Base-by-base conservation (phyloP, 2,113 vertebrate genomes). In the Scopus umbretta region DNA sequence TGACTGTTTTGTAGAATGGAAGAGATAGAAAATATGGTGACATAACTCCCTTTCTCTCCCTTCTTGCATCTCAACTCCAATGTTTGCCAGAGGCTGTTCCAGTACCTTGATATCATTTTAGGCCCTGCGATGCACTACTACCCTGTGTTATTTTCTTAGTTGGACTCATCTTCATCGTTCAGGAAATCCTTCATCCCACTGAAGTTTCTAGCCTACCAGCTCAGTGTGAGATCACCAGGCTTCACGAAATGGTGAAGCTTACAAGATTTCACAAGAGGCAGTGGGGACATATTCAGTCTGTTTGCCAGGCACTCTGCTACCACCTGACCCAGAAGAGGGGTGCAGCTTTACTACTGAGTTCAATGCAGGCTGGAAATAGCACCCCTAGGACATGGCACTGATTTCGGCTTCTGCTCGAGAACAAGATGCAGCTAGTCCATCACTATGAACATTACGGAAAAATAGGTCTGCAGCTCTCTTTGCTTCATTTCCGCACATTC, bases 381-480 rank as follows among this genome's bases (percentile, higher is more conserved):
- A n/a, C 11, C 18, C 7, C 27, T 53, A 47, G 74, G 36, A 73
- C 1, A 1, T 32, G 26, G 20, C 45, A 50, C 13, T 0, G 1
- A 21, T 34, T 71, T 75, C 0, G 0, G 18, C 38, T 92, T 59
- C 74, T 52, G 56, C 74, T 82, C 3, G 7, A 88, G 71, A 70
- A 30, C 22, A 36, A 73, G 42, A 29, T 1, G 3, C 1, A 2
- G 5, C 5, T 52, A 72, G 40, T 61, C 58, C 42, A 7, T 68
- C 1, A 0, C 7, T n/a, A 32, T 29, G 49, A 79, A 79, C 29
- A 13, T 61, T 16, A 50, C 2, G 13, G 45, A 23, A 89, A 86
- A 89, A 49, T 4, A n/a, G 7, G 14, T 58, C 49, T 50, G 30
- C 26, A 53, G 9, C 40, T 63, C 18, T 58, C 62, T 61, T 22